Base-by-base conservation (phyloP, 2,113 vertebrate species). In the Castor canadensis region DNA sequence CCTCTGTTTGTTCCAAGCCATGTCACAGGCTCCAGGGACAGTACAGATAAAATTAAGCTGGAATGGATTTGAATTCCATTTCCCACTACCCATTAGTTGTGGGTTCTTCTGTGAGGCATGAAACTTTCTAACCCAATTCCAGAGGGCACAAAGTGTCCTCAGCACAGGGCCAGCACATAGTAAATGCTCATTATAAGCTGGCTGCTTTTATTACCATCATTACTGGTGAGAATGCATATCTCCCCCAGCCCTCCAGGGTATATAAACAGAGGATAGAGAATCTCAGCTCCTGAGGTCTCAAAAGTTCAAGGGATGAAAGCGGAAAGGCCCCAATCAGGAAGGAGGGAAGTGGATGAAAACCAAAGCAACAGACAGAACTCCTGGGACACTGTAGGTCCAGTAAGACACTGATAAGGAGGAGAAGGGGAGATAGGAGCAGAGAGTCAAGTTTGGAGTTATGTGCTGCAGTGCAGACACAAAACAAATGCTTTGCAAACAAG, bases 231-330 rank as follows among this genome's bases (percentile, higher is more conserved):
- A 97, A 92, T 92, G 69, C 13, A 40, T 66, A 54, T 6, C 95
- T 69, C 92, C 82, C 69, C 96, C 35, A n/a, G n/a, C n/a, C n/a
- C n/a, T n/a, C 84, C 5, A 69, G 0, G 0, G 77, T 73, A 75
- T 73, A 89, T 86, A 95, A 95, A 77, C 75, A 96, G 16, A 0
- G 11, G 40, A 1, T 5, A 95, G 95, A 98, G 64, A 17, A 72
- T 60, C 40, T 9, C 89, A 85, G 91, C 93, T 95, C 22, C 1
- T 43, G 40, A 86, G 94, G 30, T 87, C 87, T 93, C 95, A 66
- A 60, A 90, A 93, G 93, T 97, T 97, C 87, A 87, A 97, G 89
- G 83, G 71, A 94, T 98, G 56, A 87, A 95, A 95, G 96, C 24
- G 9, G 82, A 91, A 72, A 96, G 54, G 2, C 45, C 81, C 52